Base-by-base conservation (phyloP, 2,888 invertebrate species). In the Spodoptera picta region DNA sequence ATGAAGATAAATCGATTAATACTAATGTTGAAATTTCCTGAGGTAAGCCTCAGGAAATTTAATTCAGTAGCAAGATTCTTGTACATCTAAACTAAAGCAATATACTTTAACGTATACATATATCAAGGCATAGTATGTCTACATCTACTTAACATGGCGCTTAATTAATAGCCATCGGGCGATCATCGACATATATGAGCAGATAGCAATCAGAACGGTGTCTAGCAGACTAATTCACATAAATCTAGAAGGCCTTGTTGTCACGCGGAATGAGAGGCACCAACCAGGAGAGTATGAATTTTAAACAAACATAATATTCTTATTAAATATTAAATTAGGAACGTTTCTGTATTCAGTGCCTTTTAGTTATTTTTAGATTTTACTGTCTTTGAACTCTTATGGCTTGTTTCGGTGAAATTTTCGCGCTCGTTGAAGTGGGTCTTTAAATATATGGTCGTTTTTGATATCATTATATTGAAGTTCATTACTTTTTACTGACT, bases 101-200 rank as follows among this genome's bases (percentile, higher is more conserved):
- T 45, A n/a, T 46, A 50, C 6, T 49, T 23, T 47, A 49, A 47
- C n/a, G 14, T 49, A 11, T 49, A 7, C 64, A 24, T 5, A 36
- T 5, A 47, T 45, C 44, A 44, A 42, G 47, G 12, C 42, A 60
- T 48, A 44, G 49, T 49, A 24, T 11, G 14, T 60, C 47, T 41
- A 31, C 14, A 50, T 57, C 36, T 46, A 6, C 19, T 36, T 64
- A 49, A 71, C 71, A 42, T 58, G 42, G 10, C 41, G 55, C 14
- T 50, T 68, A 65, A 68, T 77, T 77, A 60, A 56, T 51, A 68
- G 54, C 54, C 67, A 47, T 48, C 47, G 50, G 48, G n/a, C 48
- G 60, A 80, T 64, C 59, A 62, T 64, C 46, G 54, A 55, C 65
- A 62, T 77, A 73, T 77, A 69, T 59, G 63, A 58, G 11, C 64